Base-by-base conservation (phyloP, 1,140 invertebrate genomes). In the Cecropterus lyciades region DNA sequence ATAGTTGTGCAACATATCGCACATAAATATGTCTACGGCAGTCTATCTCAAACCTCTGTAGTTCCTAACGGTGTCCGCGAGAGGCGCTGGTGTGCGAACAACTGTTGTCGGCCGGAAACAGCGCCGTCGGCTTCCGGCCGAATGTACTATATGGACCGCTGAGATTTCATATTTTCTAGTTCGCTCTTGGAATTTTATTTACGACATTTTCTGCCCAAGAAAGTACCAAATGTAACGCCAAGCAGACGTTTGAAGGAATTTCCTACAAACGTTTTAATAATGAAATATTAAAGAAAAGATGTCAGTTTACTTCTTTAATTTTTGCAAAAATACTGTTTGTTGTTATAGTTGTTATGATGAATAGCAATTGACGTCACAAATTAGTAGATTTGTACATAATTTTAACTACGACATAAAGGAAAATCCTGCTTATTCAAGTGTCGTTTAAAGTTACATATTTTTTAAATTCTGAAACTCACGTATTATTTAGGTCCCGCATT, bases 61-160 rank as follows among this genome's bases (percentile, higher is more conserved):
- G 75, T 79, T 75, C 66, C 63, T 70, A 62, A 68, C 69, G 70
- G 65, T 79, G 84, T 82, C 83, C 85, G 79, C 80, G 60, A 82
- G 82, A 81, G 82, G 85, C 85, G 82, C 79, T 83, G 73, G 80
- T 73, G 83, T 73, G 86, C 79, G 79, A 84, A 82, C 84, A 81
- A 80, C 81, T 80, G 83, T 62, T 62, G 46, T 80, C 80, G 70
- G 62, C 73, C 82, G 87, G 87, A 91, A 84, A 75, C 76, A 78
- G 79, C 84, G 82, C 84, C 83, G 85, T 73, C 82, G 77, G 73
- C 77, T 82, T 89, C 88, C 88, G 86, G 75, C 71, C 80, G 68
- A 79, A 79, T 77, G 79, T 82, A 79, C 79, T 84, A 77, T 84
- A 82, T 74, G 60, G 60, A 63, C 59, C 59, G 72, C 68, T 65